A percentile compares a stretch with the other conserved stretches of the same genome.
These are phyloP conservation scores for Panopea generosa DNA, from an alignment of 2,888 invertebrate species.

Conservation along the genomic window DNA sequence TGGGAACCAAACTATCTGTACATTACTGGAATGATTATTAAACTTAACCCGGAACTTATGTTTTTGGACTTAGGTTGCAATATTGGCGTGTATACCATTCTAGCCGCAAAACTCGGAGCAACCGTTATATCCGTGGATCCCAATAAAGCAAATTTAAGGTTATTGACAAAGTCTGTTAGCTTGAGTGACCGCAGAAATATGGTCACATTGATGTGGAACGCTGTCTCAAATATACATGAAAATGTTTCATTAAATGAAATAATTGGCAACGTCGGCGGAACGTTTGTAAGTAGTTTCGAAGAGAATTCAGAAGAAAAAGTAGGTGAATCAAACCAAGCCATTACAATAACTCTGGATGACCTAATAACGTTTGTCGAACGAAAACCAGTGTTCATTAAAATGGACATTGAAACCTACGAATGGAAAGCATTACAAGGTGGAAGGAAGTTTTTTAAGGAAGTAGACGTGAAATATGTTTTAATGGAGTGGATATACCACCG, in stretches of 20 bases:
- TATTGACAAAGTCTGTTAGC: constrained; percentile 63
- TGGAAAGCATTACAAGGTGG: constrained; percentile 66
- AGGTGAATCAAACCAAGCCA: constrained; percentile 19
- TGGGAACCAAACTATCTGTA: constrained; percentile 72
- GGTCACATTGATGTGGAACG: constrained; percentile 70
- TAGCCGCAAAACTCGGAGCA: constrained; percentile 63
- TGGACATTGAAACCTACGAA: constrained; percentile 78
- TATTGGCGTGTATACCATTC: constrained; percentile 69
- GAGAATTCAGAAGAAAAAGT: constrained; percentile 14
- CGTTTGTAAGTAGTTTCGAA: constrained; percentile 54
- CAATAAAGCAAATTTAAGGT: constrained; percentile 53
- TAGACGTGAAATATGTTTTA: constrained; percentile 69
- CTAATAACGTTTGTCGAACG: constrained; percentile 59
- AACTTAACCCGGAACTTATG: constrained; percentile 50
- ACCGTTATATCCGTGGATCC: constrained; percentile 68
- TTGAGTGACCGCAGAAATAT: constrained; percentile 52
- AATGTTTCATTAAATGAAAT: constrained; percentile 62
- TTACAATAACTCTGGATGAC: constrained; percentile 71
- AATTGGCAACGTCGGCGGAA: constrained; percentile 69
- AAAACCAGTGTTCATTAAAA: constrained; percentile 71
- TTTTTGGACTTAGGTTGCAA: constrained; percentile 72
- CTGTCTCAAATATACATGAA: constrained; percentile 66
- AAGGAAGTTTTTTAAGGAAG: constrained; percentile 64
- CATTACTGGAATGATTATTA: constrained; percentile 56
- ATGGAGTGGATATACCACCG: constrained; percentile 78